Evolutionary conservation across 2,888 invertebrate genomes (phyloP), one percentile per base, ranked within the genome.

Genomic region (Coremacera marginata): DNA sequence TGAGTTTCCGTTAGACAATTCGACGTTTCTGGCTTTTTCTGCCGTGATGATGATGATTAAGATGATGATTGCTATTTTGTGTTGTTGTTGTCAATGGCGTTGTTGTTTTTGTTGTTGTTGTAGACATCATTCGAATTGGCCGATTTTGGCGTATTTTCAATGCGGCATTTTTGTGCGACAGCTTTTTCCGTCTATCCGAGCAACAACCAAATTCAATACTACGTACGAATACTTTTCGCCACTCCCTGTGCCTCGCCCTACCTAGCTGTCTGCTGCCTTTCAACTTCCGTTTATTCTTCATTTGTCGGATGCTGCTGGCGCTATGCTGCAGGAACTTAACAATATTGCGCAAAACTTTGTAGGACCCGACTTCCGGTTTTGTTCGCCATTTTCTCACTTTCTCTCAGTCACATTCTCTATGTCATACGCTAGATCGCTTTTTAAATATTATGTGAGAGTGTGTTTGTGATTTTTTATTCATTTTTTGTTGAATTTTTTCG

Each of bases 261-360:
- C n/a, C 44, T 16, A 25, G 5, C 22, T 25, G 19, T 27, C 19
- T n/a, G 31, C 9, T 60, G 25, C 57, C 27, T 27, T 44, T 44
- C 44, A 44, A 49, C 49, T 19, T 44, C n/a, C 67, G 25, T 25
- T 51, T 31, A 31, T 31, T 31, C 22, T 68, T 68, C 22, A 9
- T 68, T 22, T 68, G 11, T 57, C 44, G 27, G 8, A 65, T 19
- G 71, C 71, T 71, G 71, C 71, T 31, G 57, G 71, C 71, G 34
- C 37, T 52, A 11, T n/a, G 65, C 52, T 74, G 67, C 74, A 74
- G 74, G 74, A 74, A 74, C 74, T 74, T 67, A 74, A 67, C 74
- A 74, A 74, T 74, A 74, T 74, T 74, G 74, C 74, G 67, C 74
- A 74, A 74, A 74, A 74, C 74, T 74, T 74, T 67, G 44, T 67